These are phyloP conservation scores for Pseudochirops corinnae DNA, from an alignment of 2,797 vertebrate species.

Conservation along the genomic window DNA sequence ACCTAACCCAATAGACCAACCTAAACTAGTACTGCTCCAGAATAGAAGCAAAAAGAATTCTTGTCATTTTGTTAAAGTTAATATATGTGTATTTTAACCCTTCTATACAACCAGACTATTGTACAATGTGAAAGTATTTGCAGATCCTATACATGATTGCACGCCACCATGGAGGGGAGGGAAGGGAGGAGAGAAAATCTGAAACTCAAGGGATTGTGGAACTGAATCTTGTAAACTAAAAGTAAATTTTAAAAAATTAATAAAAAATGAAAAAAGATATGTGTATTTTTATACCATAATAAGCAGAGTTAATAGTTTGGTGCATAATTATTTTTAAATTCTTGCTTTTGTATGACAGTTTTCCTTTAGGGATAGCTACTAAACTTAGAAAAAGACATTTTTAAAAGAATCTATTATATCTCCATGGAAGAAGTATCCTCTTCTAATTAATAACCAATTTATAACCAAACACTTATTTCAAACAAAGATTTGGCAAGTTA, in stretches of 20 bases:
- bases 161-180: no score
- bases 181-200: no score
- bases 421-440: no score
- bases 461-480: no score
- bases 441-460: no score
- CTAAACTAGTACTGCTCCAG: not conserved
- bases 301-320: not conserved
- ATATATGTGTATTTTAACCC: not conserved
- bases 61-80: not conserved
- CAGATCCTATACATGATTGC: no score
- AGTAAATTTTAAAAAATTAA: no score
- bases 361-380: not conserved
- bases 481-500: no score
- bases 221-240: no score
- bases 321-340: not conserved
- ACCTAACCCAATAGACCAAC: not conserved
- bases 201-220: no score
- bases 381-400: not conserved
- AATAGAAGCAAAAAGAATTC: not conserved
- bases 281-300: not conserved
- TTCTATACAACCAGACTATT: no score
- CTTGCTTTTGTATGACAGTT: not conserved
- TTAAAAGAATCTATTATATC: not conserved
- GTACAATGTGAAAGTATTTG: no score
- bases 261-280: not conserved